Base-by-base conservation (phyloP, 2,797 vertebrate species). In the Hafferia zeledoni region DNA sequence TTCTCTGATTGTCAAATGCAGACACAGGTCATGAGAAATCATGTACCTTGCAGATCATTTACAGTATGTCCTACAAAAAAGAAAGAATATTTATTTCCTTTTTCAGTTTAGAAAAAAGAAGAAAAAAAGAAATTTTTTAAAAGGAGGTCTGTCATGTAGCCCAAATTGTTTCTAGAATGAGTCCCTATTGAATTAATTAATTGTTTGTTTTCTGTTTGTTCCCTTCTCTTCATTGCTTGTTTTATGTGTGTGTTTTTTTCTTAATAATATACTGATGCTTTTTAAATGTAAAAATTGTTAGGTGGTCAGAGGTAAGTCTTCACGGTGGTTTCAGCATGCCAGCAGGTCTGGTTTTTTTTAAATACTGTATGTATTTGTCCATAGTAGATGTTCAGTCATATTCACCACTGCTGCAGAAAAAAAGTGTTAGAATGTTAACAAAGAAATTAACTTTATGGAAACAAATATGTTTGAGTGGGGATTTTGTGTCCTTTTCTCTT, bases 121-220 rank as follows among this genome's bases (percentile, higher is more conserved):
- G n/a, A 37, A 30, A 7, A 30, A 50, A 6, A 53, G 74, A 13
- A 47, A 55, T 49, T 0, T 55, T 25, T 56, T 47, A 35, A 65
- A 87, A 77, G 1, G 0, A 2, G 0, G 0, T 49, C 30, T 50
- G 15, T 46, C 52, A 24, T 5, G 41, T 25, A 6, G 50, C 2
- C 7, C 30, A 63, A 31, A 75, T 16, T 44, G 16, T 56, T 60
- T 65, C 12, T 70, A 70, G 33, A 41, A 19, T 30, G 27, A n/a
- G 17, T 25, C 3, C n/a, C 17, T 70, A 53, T 5, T 46, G 23
- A 83, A 71, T 76, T 63, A 2, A 67, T 64, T 77, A 13, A 28
- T 4, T 50, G 13, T 11, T 84, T 1, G 0, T 41, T 1, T 25
- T 50, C 50, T 41, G 3, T 24, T 71, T 64, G 43, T 50, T 50